Conservation (phyloP, 1,140 invertebrate genomes). For the Drosophila nikananu region DNA sequence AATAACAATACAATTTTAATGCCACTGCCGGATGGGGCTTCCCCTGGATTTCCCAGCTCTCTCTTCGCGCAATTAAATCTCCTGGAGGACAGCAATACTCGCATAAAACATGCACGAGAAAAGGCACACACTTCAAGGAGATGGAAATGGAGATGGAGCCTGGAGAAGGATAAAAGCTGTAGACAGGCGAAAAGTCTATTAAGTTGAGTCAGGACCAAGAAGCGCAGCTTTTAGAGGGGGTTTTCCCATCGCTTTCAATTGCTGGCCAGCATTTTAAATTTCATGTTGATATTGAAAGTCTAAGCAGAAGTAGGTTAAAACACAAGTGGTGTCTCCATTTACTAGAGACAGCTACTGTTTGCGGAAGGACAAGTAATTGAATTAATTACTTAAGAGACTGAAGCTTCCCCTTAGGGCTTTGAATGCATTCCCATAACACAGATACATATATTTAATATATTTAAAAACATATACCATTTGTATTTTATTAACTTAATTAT, state of each 20-base stretch:
- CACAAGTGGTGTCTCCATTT: neutral
- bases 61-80: conserved; percentile 68
- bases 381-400: neutral
- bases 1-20: conserved; percentile 81
- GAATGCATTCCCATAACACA: neutral
- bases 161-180: conserved; percentile 1
- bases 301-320: neutral
- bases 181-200: conserved; percentile 37
- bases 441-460: too few species aligned
- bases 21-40: conserved; percentile 40
- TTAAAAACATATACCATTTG: neutral
- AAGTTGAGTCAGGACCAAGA: conserved; percentile 24
- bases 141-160: conserved; percentile 7
- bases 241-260: neutral
- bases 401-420: neutral
- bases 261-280: conserved; percentile 7
- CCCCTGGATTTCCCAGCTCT: neutral
- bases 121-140: conserved; percentile 6
- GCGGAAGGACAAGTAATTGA: neutral
- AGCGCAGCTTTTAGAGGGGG: neutral
- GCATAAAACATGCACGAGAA: conserved; percentile 43
- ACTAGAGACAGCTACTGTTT: neutral
- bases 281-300: neutral
- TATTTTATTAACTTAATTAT: neutral
- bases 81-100: conserved; percentile 11